Evolutionary conservation across 2,113 vertebrate species (phyloP).

Genomic region (Datnioides undecimradiatus): DNA sequence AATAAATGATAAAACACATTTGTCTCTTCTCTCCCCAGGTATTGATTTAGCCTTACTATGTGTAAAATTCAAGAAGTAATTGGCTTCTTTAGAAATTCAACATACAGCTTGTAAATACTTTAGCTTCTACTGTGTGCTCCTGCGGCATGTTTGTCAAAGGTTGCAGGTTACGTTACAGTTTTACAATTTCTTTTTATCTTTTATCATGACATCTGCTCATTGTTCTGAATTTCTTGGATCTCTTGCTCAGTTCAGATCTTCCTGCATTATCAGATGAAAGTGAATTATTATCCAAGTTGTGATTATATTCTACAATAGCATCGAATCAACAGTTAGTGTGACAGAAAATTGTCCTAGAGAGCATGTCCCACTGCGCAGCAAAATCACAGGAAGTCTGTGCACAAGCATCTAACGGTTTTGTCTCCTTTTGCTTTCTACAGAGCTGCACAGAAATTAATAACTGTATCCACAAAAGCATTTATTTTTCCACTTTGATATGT

Average conservation of each 20-base stretch:
- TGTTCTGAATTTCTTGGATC: conserved; percentile 6
- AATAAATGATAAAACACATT: neutral
- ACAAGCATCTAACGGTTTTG: neutral
- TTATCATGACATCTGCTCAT: neutral
- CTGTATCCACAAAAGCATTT: neutral
- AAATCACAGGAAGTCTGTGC: neutral
- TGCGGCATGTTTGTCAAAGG: too few relatives aligned
- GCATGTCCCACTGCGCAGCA: conserved; percentile 9
- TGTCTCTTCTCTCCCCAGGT: neutral
- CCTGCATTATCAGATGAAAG: conserved; percentile 29
- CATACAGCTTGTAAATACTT: too few relatives aligned
- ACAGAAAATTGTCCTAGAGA: conserved; percentile 13
- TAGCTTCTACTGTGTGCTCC: conserved; percentile 4
- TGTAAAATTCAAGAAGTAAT: neutral
- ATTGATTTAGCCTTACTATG: neutral
- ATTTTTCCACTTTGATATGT: neutral
- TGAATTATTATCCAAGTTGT: conserved; percentile 31
- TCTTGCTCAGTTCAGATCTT: neutral
- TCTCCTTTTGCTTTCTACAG: neutral
- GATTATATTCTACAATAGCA: conserved; percentile 35
- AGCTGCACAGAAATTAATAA: neutral
- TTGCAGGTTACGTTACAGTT: neutral
- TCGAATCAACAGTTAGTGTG: conserved; percentile 10
- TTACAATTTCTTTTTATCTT: neutral
- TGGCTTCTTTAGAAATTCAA: too few relatives aligned